phyloP scores from a whole-genome alignment of 2,888 invertebrate genomes.

The Cerceris rybyensis region DNA sequence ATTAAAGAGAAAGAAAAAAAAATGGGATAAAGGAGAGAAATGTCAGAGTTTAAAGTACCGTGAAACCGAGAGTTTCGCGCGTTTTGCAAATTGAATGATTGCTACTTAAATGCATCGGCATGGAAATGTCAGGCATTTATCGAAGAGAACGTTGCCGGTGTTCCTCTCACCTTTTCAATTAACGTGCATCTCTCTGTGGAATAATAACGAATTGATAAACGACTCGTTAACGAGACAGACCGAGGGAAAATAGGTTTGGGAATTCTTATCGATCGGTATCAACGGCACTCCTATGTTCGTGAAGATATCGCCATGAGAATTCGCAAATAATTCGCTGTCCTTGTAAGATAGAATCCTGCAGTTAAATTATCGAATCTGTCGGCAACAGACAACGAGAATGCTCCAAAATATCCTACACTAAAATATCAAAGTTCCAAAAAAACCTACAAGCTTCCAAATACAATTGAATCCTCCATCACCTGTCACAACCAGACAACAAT shows the following conservation, averaged over 20 bases:
- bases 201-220: constrained; percentile 14
- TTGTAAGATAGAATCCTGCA: no score
- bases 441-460: no score
- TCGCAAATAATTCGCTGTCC: no score
- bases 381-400: no score
- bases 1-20: not conserved
- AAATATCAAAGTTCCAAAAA: no score
- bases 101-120: constrained; percentile 21
- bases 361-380: no score
- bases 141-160: constrained; percentile 46
- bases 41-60: not conserved
- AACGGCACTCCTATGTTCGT: constrained; percentile 4
- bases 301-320: not conserved
- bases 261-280: constrained; percentile 40
- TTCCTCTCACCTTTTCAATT: constrained; percentile 59
- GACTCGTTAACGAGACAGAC: constrained; percentile 19
- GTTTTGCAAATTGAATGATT: constrained; percentile 8
- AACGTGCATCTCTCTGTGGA: constrained; percentile 19
- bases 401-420: no score
- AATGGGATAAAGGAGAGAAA: not conserved
- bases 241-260: constrained; percentile 10
- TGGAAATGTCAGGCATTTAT: constrained; percentile 67
- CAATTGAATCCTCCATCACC: no score
- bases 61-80: not conserved
- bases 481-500: no score